Base-by-base conservation (phyloP, 2,888 invertebrate genomes). In the Athripsodes cinereus region DNA sequence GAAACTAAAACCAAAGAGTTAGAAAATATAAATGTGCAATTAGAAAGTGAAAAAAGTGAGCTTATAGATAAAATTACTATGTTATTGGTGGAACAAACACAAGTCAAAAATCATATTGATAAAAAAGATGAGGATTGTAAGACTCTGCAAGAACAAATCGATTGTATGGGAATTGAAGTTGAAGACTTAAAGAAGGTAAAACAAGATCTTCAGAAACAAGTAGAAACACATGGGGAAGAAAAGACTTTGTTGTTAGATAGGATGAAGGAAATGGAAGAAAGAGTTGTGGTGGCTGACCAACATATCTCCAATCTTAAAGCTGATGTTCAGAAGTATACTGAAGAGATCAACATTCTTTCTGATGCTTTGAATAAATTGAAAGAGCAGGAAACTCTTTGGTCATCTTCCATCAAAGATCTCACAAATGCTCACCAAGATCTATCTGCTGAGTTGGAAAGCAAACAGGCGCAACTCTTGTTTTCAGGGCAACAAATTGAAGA, bases 401-500 rank as follows among this genome's bases (percentile, higher is more conserved):
- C 40, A 8, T 26, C 40, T 3, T 40, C 16, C 13, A 2, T 40
- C 3, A 40, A 13, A 40, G 16, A 40, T 8, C 13, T 40, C 3
- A 40, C 16, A 3, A 40, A 13, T 40, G 40, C 16, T 3, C 40
- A 40, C 5, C 8, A 40, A 40, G 16, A 3, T 8, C 13, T 40
- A 40, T 8, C 40, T 3, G 13, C 16, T 3, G 40, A 40, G 2
- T 16, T 40, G 3, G 16, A 40, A 40, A n/a, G n/a, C 13, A 40
- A 40, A n/a, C 64, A 74, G 65, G 72, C 69, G 53, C 75, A 78
- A 44, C 66, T 68, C 40, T 68, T 68, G 5, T 72, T 68, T 10
- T 70, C 74, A 18, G 69, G 68, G 59, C 67, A 70, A 6, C 74
- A 74, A 59, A 70, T 73, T 47, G 65, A 66, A 1, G 73, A 72